Percentiles rank a stretch among this genome's conserved stretches.
phyloP scores from a whole-genome alignment of 2,113 vertebrate species.

The Leptobrachium ailaonicum region DNA sequence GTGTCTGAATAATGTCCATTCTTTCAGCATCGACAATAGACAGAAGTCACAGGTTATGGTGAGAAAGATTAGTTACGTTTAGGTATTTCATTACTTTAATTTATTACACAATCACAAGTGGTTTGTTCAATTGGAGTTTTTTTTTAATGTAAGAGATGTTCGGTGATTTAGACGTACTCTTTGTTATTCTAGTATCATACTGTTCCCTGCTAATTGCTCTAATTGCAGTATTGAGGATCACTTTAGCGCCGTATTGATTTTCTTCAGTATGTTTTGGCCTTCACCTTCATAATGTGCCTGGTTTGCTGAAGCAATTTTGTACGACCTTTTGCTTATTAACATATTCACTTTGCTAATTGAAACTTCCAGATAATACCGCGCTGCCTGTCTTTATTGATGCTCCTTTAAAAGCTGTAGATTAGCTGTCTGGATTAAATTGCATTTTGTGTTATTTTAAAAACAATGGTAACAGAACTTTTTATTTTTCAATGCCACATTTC shows the following conservation, averaged over 20 bases:
- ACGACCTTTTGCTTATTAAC: slow-evolving; percentile 35
- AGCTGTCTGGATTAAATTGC: neutral
- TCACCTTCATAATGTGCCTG: slow-evolving; percentile 12
- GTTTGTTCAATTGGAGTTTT: neutral
- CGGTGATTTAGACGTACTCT: neutral
- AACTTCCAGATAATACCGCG: slow-evolving; percentile 5
- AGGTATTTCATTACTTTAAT: too few relatives aligned
- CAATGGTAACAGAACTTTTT: too few relatives aligned
- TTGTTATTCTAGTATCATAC: slow-evolving; percentile 32
- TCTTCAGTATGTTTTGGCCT: slow-evolving; percentile 29
- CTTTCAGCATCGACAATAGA: too few relatives aligned
- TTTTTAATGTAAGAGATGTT: neutral
- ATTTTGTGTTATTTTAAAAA: too few relatives aligned
- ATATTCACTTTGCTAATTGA: slow-evolving; percentile 41
- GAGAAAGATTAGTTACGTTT: too few relatives aligned
- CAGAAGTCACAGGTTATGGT: too few relatives aligned
- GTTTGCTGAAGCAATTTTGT: slow-evolving; percentile 27
- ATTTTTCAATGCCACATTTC: too few relatives aligned
- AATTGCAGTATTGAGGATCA: slow-evolving; percentile 29
- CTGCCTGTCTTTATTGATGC: neutral
- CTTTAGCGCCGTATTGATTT: slow-evolving; percentile 44
- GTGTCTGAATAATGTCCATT: too few relatives aligned
- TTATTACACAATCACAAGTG: neutral
- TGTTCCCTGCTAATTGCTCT: slow-evolving; percentile 39
- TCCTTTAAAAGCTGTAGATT: slow-evolving; percentile 12